Conservation (phyloP, 2,797 vertebrate genomes). For the Microctenopoma stevenorrisi region DNA sequence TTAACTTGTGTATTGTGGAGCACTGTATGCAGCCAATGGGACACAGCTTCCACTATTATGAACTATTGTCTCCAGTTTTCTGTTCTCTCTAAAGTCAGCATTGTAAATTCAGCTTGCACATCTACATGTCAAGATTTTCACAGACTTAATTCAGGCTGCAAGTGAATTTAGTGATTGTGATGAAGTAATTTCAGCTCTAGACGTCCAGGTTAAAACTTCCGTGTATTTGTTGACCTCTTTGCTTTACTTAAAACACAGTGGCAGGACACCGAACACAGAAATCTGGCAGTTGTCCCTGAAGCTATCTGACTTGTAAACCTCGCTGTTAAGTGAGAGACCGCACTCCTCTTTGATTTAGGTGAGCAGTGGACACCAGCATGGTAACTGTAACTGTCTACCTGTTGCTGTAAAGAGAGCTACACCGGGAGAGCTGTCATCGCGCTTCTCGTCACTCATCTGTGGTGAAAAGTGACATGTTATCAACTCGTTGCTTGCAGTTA, state of each 20-base stretch:
- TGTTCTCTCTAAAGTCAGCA: no score
- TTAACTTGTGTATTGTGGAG: no score
- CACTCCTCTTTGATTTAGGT: slow-evolving; percentile 64
- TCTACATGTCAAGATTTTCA: no score
- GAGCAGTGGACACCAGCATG: slow-evolving; percentile 42
- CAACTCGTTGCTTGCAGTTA: slow-evolving; percentile 36
- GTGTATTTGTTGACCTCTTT: slow-evolving; percentile 62
- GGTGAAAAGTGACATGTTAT: slow-evolving; percentile 55
- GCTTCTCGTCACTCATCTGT: slow-evolving; percentile 53
- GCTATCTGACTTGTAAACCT: slow-evolving; percentile 72
- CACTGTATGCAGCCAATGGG: no score
- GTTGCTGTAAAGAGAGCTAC: slow-evolving; percentile 42
- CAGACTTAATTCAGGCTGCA: no score
- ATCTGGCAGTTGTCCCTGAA: slow-evolving; percentile 74
- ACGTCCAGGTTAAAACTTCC: slow-evolving; percentile 51
- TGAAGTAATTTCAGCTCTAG: slow-evolving; percentile 8
- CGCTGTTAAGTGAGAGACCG: slow-evolving; percentile 68
- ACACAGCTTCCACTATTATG: no score
- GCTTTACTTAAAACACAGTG: slow-evolving; percentile 66
- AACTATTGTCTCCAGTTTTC: no score
- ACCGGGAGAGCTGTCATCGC: slow-evolving; percentile 34
- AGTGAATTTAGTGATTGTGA: no score
- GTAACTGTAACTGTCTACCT: slow-evolving; percentile 43
- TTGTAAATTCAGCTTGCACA: no score
- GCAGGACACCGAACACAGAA: slow-evolving; percentile 63